Conservation (phyloP, 2,888 invertebrate species). For the Diadegma fenestrale region DNA sequence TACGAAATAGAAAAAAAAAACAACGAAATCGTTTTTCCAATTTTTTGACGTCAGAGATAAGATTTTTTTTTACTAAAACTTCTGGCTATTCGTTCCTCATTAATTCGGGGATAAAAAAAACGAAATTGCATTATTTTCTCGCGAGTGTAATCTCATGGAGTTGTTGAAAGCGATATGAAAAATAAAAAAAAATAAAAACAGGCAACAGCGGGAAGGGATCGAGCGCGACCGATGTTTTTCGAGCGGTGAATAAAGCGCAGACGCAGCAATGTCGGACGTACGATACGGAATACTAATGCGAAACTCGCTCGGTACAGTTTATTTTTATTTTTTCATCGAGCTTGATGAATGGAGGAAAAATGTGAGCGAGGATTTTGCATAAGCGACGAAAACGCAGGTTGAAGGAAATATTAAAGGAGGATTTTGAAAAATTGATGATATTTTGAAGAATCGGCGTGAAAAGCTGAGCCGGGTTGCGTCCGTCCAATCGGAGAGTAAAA, state of each 20-base stretch:
- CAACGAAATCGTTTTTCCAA: background rate
- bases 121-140: conserved; percentile 16
- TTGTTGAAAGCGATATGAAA: background rate
- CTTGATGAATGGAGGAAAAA: conserved; percentile 11
- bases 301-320: conserved; percentile 27
- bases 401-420: background rate
- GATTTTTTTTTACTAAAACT: background rate
- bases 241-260: conserved; percentile 77
- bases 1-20: background rate
- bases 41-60: background rate
- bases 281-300: conserved; percentile 80
- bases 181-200: conserved; percentile 1
- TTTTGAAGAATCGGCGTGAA: conserved; percentile 9
- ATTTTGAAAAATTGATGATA: background rate
- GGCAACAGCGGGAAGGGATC: conserved; percentile 43
- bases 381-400: background rate
- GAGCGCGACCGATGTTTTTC: conserved; percentile 79
- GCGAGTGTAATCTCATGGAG: background rate
- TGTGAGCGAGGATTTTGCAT: background rate
- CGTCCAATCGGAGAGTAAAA: conserved; percentile 58
- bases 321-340: conserved; percentile 15
- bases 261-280: conserved; percentile 79
- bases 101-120: background rate
- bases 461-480: conserved; percentile 40
- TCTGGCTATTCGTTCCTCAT: background rate